Base-by-base conservation (phyloP, 1,140 invertebrate genomes). In the Eriocheir sinensis region DNA sequence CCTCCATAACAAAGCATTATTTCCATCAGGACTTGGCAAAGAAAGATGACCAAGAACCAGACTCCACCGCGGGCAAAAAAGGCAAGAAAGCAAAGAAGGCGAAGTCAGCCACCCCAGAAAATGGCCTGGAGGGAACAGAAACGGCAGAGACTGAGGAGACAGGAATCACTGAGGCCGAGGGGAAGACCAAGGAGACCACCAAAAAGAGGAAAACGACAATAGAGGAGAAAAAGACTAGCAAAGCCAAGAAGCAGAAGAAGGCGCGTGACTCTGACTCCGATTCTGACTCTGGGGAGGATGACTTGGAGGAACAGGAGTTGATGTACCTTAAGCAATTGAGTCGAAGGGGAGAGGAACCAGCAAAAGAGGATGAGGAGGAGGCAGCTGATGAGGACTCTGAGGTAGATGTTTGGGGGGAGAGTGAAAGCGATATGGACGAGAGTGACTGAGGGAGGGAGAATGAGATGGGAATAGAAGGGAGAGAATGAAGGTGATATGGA, bases 221-320 rank as follows among this genome's bases (percentile, higher is more conserved):
- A n/a, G n/a, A 12, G 21, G 60, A 72, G 60, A 72, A 72, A n/a
- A 72, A 8, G 21, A 72, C 0, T 21, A 72, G 8, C 60, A 72
- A 72, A n/a, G 27, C 60, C 60, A 72, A 72, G 60, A 72, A 72
- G n/a, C 60, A 72, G 21, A 72, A 72, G 60, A 72, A 72, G n/a
- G 27, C 21, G 1, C n/a, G 21, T n/a, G 60, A 72, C 27, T 12
- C 60, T n/a, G 60, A 72, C 60, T 72, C 53, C 9, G 53, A 72
- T 72, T 15, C 15, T 4, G 44, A 48, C 4, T 72, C 60, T 72
- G 60, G 21, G 60, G 60, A 72, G 60, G 60, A 72, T 27, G 60
- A 72, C 27, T 72, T 72, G 60, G 60, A 72, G 60, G 27, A 72
- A n/a, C 60, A 72, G 60, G 60, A 72, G 27, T n/a, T 72, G 60